A percentile compares a stretch with the other conserved stretches of the same genome.
phyloP scores from a whole-genome alignment of 2,888 invertebrate species.

The Tridacna gigas region DNA sequence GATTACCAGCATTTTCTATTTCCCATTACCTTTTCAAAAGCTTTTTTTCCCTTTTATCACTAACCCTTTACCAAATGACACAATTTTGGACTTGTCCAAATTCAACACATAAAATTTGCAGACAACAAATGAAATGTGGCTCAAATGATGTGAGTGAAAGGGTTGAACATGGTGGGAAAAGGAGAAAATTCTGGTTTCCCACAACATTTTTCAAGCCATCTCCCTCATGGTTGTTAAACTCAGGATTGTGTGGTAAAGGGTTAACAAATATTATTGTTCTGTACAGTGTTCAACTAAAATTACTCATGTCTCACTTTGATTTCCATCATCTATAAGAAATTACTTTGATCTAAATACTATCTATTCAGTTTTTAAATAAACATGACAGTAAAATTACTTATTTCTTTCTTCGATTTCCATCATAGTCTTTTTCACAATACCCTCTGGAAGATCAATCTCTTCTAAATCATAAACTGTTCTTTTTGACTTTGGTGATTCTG shows the following conservation, averaged over 20 bases:
- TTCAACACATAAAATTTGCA: too few relatives aligned
- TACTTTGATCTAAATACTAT: too few relatives aligned
- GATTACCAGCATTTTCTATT: too few relatives aligned
- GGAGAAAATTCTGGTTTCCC: background rate
- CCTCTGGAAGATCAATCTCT: constrained; percentile 89
- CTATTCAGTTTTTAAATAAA: too few relatives aligned
- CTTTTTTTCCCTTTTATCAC: too few relatives aligned
- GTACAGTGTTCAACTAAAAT: background rate
- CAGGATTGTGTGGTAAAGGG: background rate
- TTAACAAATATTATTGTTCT: background rate
- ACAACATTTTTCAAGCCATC: background rate
- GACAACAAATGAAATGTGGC: too few relatives aligned
- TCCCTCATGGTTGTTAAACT: background rate
- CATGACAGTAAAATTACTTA: constrained; percentile 37
- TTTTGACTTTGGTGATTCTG: constrained; percentile 31
- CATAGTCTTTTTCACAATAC: constrained; percentile 88
- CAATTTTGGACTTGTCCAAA: too few relatives aligned
- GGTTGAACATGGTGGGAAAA: background rate
- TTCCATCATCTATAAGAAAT: constrained; percentile 85
- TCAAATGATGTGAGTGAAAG: background rate
- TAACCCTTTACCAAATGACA: too few relatives aligned
- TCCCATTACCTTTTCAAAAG: too few relatives aligned
- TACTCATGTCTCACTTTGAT: constrained; percentile 87
- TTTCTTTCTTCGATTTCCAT: constrained; percentile 89
- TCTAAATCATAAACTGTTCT: constrained; percentile 86